Evolutionary conservation across 2,888 invertebrate species (phyloP), one percentile per base, ranked within the genome.

Genomic region (Drosophila tripunctata): DNA sequence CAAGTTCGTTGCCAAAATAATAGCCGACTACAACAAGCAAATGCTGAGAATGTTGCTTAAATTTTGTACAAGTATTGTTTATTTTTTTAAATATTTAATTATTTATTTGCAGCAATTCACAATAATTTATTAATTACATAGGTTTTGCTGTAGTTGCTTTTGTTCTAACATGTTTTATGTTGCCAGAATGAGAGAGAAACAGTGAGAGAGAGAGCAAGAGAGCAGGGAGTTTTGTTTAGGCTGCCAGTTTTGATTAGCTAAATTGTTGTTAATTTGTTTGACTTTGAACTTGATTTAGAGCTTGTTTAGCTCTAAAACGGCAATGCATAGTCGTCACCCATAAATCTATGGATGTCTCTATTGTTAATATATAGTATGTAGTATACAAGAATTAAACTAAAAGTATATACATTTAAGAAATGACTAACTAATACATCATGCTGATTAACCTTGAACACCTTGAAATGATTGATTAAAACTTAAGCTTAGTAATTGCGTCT

Each of bases 201-300:
- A 10, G 14, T 10, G 1, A 22, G 24, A 22, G 21, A 33, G 6
- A 22, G 10, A 22, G 6, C 8, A 4, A 19, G 4, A 19, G 17
- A 17, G 19, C 36, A 24, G 19, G 35, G 19, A 60, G 57, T 62
- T 72, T 40, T 61, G 58, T 22, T 33, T 62, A 55, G 56, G 19
- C 60, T 65, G 61, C 51, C 61, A 61, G 71, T 58, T 72, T 80
- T 86, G 72, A 85, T 80, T 73, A 72, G 77, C 44, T 67, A 78
- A 78, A 78, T 79, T 86, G 77, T 65, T 74, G 84, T 67, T 86
- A 86, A 84, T 84, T 84, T 75, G 70, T 81, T 79, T 86, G 84
- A 78, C 84, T 84, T 87, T 84, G 84, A 84, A 87, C 87, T 84
- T 84, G 84, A 84, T 87, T 83, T 67, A 69, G 64, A 81, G 79